phyloP scores from a whole-genome alignment of 2,888 invertebrate genomes.

The Ochropleura leucogaster region DNA sequence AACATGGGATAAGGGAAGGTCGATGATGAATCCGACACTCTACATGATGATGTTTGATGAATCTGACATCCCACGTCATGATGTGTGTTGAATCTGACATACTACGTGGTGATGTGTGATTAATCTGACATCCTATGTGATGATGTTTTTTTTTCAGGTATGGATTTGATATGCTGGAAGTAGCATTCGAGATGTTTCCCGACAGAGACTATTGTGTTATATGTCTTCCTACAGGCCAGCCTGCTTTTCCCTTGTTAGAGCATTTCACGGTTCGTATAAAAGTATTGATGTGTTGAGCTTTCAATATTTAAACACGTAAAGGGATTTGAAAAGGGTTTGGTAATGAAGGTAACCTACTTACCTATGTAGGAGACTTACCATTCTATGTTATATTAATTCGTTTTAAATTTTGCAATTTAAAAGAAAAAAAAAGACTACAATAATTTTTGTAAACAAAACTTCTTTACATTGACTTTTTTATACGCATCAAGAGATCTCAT shows the following conservation, averaged over 20 bases:
- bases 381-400: too few species aligned
- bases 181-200: constrained; percentile 91
- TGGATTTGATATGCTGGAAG: constrained; percentile 90
- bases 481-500: not conserved
- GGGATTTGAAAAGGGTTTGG: not conserved
- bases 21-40: too few species aligned
- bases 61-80: too few species aligned
- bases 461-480: not conserved
- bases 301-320: not conserved
- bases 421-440: too few species aligned
- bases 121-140: not conserved
- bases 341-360: too few species aligned
- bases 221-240: constrained; percentile 88
- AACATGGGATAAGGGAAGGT: too few species aligned
- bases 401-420: too few species aligned
- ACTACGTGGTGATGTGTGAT: not conserved
- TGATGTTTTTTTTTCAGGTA: constrained; percentile 71
- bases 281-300: not conserved
- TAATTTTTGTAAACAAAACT: too few species aligned
- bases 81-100: too few species aligned
- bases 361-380: too few species aligned
- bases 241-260: constrained; percentile 89
- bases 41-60: too few species aligned
- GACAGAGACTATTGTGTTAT: constrained; percentile 91
- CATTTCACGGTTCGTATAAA: constrained; percentile 88